Conservation (phyloP, 2,113 vertebrate genomes). For the Plotosus lineatus region DNA sequence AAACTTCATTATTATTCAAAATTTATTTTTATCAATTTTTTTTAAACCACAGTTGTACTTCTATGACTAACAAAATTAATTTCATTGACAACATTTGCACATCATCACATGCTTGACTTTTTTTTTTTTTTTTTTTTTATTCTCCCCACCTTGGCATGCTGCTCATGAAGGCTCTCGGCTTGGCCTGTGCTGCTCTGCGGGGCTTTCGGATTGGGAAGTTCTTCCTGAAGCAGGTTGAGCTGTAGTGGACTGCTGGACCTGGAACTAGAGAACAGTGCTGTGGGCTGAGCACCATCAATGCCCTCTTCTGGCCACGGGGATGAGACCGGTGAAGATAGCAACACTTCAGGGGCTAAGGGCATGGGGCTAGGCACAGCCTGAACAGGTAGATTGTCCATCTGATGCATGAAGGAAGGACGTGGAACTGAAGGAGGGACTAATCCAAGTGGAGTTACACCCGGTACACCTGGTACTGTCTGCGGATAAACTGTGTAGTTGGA, state of each 20-base stretch:
- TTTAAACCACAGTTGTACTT: too few relatives aligned
- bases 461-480: slow-evolving; percentile 48
- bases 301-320: slow-evolving; percentile 48
- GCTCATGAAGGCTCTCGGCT: slow-evolving; percentile 64
- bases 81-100: too few relatives aligned
- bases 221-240: slow-evolving; percentile 83
- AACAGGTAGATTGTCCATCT: slow-evolving; percentile 17
- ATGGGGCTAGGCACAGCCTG: slow-evolving; percentile 53
- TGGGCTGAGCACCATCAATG: slow-evolving; percentile 43
- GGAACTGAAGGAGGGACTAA: slow-evolving; percentile 47
- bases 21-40: not conserved
- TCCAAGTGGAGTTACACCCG: not conserved
- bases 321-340: slow-evolving; percentile 15
- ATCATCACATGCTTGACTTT: too few relatives aligned
- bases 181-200: slow-evolving; percentile 59
- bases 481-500: slow-evolving; percentile 65
- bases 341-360: slow-evolving; percentile 20
- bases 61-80: too few relatives aligned
- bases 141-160: slow-evolving; percentile 61
- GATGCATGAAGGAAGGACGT: slow-evolving; percentile 55
- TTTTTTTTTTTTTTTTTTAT: too few relatives aligned
- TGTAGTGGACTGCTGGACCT: slow-evolving; percentile 84
- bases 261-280: slow-evolving; percentile 71
- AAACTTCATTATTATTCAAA: not conserved
- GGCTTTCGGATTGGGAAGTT: slow-evolving; percentile 70